Conservation (phyloP, 2,797 vertebrate species). For the Spinibarbus caldwelli region DNA sequence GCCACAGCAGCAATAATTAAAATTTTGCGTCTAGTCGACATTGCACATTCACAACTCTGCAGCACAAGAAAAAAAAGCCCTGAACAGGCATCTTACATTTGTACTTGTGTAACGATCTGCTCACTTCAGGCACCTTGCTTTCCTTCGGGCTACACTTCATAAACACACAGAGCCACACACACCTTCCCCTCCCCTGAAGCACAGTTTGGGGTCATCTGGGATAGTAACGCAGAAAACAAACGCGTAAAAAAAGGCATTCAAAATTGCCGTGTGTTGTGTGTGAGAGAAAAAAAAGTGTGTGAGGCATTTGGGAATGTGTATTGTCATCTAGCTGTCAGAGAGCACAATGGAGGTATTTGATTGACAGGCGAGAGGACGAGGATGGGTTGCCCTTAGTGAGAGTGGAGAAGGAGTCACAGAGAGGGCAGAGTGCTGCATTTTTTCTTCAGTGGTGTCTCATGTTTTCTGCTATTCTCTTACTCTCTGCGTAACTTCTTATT, state of each 20-base stretch:
- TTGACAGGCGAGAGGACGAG: conserved; percentile 16
- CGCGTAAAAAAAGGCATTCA: neutral
- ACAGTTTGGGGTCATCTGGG: conserved; percentile 35
- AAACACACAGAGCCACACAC: conserved; percentile 25
- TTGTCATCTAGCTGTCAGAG: conserved; percentile 28
- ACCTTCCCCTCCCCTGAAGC: conserved; percentile 7
- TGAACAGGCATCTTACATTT: conserved; percentile 28
- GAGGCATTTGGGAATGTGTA: conserved; percentile 23
- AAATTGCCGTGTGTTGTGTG: neutral
- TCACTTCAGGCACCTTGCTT: conserved; percentile 23
- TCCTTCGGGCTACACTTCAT: conserved; percentile 2
- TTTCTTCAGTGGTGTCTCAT: neutral
- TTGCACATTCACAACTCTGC: conserved; percentile 2
- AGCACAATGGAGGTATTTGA: conserved; percentile 16
- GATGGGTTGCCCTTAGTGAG: conserved; percentile 9
- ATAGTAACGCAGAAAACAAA: conserved; percentile 23
- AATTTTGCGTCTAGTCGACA: conserved; percentile 7
- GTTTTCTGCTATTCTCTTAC: neutral
- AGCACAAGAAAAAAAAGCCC: neutral
- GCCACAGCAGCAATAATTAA: conserved; percentile 10
- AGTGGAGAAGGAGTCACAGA: conserved; percentile 13
- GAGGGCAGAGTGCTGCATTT: neutral
- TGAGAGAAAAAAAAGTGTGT: neutral
- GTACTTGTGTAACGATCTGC: conserved; percentile 22
- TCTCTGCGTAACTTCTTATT: neutral